Evolutionary conservation across 2,797 vertebrate species (phyloP), one percentile per base, ranked within the genome.

Genomic region (Sarcoramphus papa): DNA sequence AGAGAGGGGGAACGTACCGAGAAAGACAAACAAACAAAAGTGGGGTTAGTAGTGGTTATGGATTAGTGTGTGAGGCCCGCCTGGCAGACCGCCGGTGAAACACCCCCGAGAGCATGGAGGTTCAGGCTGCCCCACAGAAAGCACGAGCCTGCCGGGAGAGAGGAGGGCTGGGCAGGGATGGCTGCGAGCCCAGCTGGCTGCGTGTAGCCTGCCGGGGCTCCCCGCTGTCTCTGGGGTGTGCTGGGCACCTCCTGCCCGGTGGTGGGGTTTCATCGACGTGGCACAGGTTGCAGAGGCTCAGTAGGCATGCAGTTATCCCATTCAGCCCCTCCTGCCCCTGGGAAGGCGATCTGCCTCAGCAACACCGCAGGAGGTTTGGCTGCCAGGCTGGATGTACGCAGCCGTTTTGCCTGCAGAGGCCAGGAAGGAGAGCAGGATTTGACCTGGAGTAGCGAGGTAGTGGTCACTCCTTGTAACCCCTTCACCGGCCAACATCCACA

Each of bases 1-100:
- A 65, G 76, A 82, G 62, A 91, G 41, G n/a, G 47, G 65, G 67
- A 94, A 93, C 7, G 0, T 57, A 92, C 96, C 98, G 5, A 97
- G 60, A 92, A 86, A 95, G 96, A 98, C 95, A 98, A 97, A 98
- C 95, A 98, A 98, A 98, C 92, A 97, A 91, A 87, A 93, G 92
- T 80, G 30, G 81, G 81, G 96, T 98, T 98, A 98, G 97, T 97
- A 95, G 62, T 69, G 82, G 95, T 98, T 98, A 95, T 2, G 8
- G 75, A 92, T 98, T 98, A 98, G 97, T 97, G 86, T 9, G 88
- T 3, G 3, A 89, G 84, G 95, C 92, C 69, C 0, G 2, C 22
- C 14, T 60, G 79, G 80, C 60, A 80, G 72, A 59, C 43, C 0
- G 0, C 62, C 0, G 4, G 56, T 73, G 83, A 65, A 92, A 93